These are phyloP conservation scores for Protodeltote pygarga DNA, from an alignment of 2,888 invertebrate species.

Conservation along the genomic window DNA sequence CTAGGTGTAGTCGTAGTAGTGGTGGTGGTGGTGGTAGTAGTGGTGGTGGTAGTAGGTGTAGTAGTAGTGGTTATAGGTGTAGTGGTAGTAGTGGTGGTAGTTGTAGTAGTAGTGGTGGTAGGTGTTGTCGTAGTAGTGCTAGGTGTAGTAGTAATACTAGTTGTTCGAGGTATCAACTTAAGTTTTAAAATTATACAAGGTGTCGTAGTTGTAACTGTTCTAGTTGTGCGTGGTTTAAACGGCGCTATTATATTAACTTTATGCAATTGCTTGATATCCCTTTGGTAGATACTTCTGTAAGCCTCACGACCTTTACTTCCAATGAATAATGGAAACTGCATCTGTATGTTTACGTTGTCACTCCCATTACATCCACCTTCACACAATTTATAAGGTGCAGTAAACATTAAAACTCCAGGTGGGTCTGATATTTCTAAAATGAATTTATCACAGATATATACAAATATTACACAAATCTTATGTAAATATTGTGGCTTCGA, in stretches of 20 bases:
- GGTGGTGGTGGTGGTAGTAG: constrained; percentile 1
- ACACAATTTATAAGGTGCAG: constrained; percentile 74
- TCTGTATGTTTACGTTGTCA: constrained; percentile 48
- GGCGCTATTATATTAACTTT: constrained; percentile 56
- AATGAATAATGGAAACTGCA: constrained; percentile 70
- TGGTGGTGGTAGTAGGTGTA: background rate
- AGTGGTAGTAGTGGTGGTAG: constrained; percentile 5
- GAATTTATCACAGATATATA: constrained; percentile 22
- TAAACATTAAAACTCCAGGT: constrained; percentile 67
- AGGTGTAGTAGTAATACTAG: background rate
- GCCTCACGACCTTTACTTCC: constrained; percentile 55
- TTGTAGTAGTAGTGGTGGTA: background rate
- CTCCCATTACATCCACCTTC: constrained; percentile 57
- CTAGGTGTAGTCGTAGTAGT: background rate
- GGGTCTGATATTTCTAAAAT: constrained; percentile 63
- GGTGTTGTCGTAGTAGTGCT: constrained; percentile 1
- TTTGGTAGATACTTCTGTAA: constrained; percentile 54
- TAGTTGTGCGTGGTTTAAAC: constrained; percentile 53
- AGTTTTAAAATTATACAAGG: constrained; percentile 14
- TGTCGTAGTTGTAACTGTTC: constrained; percentile 8
- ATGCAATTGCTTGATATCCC: constrained; percentile 53
- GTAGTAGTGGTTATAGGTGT: background rate
- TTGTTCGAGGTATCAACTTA: background rate
- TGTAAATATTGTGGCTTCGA: background rate
- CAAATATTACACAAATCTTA: too few relatives aligned